A percentile compares a stretch with the other conserved stretches of the same genome.
These are phyloP conservation scores for Menidia menidia DNA, from an alignment of 2,797 vertebrate species.

Conservation along the genomic window DNA sequence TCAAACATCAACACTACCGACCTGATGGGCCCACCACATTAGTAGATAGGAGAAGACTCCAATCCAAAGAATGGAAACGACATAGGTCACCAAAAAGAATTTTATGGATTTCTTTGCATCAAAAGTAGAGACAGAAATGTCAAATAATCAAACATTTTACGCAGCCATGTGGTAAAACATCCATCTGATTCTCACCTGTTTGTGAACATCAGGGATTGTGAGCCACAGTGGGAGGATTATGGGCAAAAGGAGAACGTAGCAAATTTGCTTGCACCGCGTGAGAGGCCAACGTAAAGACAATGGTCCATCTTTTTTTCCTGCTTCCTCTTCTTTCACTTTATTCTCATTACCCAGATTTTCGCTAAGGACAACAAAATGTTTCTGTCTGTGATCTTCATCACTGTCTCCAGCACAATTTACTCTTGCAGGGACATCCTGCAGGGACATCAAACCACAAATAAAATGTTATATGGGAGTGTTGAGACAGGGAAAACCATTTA, in stretches of 20 bases:
- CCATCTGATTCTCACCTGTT: constrained; percentile 75
- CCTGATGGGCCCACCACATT: constrained; percentile 98
- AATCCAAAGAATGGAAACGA: constrained; percentile 93
- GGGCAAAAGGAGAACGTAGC: constrained; percentile 91
- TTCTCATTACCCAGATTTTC: constrained; percentile 73
- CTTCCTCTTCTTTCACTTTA: constrained; percentile 44
- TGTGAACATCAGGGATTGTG: constrained; percentile 91
- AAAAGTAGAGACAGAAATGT: background rate
- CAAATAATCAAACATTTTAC: background rate
- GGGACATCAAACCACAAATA: background rate
- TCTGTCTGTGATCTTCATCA: constrained; percentile 46
- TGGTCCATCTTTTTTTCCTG: constrained; percentile 83
- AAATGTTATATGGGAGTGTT: background rate
- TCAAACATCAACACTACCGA: constrained; percentile 53
- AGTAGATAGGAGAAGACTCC: constrained; percentile 91
- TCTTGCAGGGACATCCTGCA: constrained; percentile 52
- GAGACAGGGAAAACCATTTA: background rate
- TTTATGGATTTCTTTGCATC: constrained; percentile 83
- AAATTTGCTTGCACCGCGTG: constrained; percentile 85
- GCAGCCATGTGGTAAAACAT: background rate
- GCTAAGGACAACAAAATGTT: constrained; percentile 41
- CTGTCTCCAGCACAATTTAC: constrained; percentile 64
- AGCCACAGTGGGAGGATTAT: constrained; percentile 93
- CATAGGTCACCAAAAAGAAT: constrained; percentile 89
- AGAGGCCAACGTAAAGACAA: constrained; percentile 92